Evolutionary conservation across 2,888 invertebrate species (phyloP).

Genomic region (Xylota sylvarum): DNA sequence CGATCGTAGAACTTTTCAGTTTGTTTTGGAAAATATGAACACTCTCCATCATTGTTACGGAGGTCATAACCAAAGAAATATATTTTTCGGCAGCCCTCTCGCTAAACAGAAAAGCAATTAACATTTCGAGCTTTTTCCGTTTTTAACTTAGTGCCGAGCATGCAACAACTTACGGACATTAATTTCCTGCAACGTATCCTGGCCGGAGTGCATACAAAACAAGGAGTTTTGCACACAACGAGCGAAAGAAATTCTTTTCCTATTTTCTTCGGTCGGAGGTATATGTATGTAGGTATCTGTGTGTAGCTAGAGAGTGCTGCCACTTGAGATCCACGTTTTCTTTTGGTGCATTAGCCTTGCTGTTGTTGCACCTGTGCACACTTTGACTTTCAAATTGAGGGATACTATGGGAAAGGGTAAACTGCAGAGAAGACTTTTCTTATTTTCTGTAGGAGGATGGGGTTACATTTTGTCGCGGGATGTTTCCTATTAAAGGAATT

Average conservation of each 20-base stretch:
- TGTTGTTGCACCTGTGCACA: conserved; percentile 75
- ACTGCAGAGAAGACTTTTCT: conserved; percentile 7
- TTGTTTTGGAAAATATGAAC: conserved; percentile 30
- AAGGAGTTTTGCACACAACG: neutral
- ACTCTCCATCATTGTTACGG: conserved; percentile 49
- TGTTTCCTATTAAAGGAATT: conserved; percentile 63
- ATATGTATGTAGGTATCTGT: conserved; percentile 27
- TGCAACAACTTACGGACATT: conserved; percentile 76
- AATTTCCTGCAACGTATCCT: conserved; percentile 72
- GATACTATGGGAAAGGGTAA: conserved; percentile 1
- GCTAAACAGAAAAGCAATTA: conserved; percentile 74
- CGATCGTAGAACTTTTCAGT: conserved; percentile 38
- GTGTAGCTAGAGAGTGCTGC: conserved; percentile 38
- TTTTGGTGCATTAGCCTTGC: conserved; percentile 71
- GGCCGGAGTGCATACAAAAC: conserved; percentile 41
- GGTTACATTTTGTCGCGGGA: conserved; percentile 44
- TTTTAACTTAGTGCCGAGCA: conserved; percentile 68
- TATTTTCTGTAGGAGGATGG: neutral
- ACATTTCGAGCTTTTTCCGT: conserved; percentile 74
- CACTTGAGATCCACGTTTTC: conserved; percentile 63
- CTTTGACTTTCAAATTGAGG: conserved; percentile 67
- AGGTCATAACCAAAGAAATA: conserved; percentile 66
- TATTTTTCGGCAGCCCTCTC: conserved; percentile 66
- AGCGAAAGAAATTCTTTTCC: conserved; percentile 2
- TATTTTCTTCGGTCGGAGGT: neutral